These are phyloP conservation scores for Hormaphis cornu DNA, from an alignment of 1,140 invertebrate species.

Conservation along the genomic window DNA sequence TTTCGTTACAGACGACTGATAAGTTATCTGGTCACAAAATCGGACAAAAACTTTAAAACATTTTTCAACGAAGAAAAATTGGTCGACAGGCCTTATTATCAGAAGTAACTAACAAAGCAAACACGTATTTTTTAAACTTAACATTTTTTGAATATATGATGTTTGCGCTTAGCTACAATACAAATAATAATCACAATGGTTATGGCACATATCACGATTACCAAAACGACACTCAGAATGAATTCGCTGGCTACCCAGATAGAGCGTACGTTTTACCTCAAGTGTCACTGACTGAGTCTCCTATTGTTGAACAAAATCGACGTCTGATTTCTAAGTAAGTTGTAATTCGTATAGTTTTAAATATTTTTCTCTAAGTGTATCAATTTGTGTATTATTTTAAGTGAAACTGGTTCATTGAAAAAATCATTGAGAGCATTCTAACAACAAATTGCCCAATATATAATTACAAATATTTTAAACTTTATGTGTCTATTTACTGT, in stretches of 20 bases:
- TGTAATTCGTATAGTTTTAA: too few relatives aligned
- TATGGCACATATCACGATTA: neutral
- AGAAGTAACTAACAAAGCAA: neutral
- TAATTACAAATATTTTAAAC: too few relatives aligned
- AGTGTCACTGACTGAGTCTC: neutral
- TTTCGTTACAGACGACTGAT: slow-evolving; percentile 4
- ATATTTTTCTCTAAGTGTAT: too few relatives aligned
- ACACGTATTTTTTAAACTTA: neutral
- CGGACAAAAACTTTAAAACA: slow-evolving; percentile 19
- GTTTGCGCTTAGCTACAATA: neutral
- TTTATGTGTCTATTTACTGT: too few relatives aligned
- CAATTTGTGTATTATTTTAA: too few relatives aligned
- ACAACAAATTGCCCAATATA: too few relatives aligned
- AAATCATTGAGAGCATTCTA: too few relatives aligned
- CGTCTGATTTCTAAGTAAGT: neutral
- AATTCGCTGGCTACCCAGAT: slow-evolving; percentile 13
- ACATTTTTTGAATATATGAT: neutral
- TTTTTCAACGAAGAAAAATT: slow-evolving; percentile 30
- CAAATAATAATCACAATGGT: neutral
- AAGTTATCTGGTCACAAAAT: slow-evolving; percentile 12
- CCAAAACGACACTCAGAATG: slow-evolving; percentile 3
- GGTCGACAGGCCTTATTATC: neutral
- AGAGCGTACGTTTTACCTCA: slow-evolving; percentile 7
- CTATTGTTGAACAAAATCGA: neutral
- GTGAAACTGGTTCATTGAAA: too few relatives aligned